These are phyloP conservation scores for Caenorhabditis zanzibari DNA, from an alignment of 2,888 invertebrate species.

Conservation along the genomic window DNA sequence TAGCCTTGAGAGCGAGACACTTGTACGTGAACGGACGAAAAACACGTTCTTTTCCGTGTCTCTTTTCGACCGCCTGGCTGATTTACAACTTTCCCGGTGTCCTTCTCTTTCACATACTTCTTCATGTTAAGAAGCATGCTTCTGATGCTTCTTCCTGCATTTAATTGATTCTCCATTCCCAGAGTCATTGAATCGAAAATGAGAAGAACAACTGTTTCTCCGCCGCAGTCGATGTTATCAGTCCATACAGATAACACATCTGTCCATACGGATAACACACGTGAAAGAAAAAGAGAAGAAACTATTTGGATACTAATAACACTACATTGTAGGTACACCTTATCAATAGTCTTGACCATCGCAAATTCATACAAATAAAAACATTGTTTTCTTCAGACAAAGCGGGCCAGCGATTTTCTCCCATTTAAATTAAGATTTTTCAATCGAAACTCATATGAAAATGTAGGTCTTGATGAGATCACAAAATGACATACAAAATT, in stretches of 20 bases:
- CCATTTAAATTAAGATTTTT: neutral
- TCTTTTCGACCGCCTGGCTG: slow-evolving; percentile 44
- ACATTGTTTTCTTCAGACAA: neutral
- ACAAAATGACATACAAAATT: too few species aligned
- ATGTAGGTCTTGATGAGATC: too few species aligned
- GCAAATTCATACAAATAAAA: slow-evolving; percentile 22
- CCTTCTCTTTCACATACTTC: slow-evolving; percentile 40
- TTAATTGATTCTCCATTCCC: slow-evolving; percentile 7
- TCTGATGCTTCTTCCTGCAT: slow-evolving; percentile 1
- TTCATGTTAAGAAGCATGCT: slow-evolving; percentile 45
- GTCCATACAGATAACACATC: slow-evolving; percentile 28
- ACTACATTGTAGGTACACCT: slow-evolving; percentile 48
- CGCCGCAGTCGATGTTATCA: neutral
- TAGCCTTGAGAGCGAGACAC: slow-evolving; percentile 58
- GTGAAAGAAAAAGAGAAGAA: slow-evolving; percentile 22
- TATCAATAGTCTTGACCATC: slow-evolving; percentile 36
- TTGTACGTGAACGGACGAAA: slow-evolving; percentile 57
- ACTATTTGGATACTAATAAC: slow-evolving; percentile 41
- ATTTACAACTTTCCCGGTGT: slow-evolving; percentile 59
- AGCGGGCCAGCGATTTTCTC: neutral
- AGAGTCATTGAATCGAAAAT: slow-evolving; percentile 31
- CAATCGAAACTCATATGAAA: too few species aligned
- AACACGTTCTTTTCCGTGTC: slow-evolving; percentile 55
- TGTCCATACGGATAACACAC: slow-evolving; percentile 16
- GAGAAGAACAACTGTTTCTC: neutral